Evolutionary conservation across 2,888 invertebrate genomes (phyloP).

Genomic region (Thereva nobilitata): DNA sequence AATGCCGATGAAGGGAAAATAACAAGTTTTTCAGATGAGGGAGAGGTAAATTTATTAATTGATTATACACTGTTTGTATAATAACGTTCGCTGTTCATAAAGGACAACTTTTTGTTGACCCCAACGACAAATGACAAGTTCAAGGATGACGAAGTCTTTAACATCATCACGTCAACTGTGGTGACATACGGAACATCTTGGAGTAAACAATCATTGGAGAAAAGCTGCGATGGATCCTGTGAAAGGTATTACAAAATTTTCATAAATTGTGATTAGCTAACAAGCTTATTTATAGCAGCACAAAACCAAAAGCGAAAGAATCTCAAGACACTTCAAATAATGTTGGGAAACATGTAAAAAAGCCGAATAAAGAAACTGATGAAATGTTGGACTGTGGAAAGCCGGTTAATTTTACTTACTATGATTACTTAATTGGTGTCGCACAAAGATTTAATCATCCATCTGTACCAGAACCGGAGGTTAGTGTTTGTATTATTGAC

Average conservation of each 20-base stretch:
- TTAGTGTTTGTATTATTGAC: constrained; percentile 45
- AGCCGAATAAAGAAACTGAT: constrained; percentile 53
- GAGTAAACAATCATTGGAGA: constrained; percentile 64
- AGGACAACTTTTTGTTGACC: constrained; percentile 43
- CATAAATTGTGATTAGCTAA: background rate
- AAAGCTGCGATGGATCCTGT: constrained; percentile 42
- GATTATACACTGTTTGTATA: constrained; percentile 47
- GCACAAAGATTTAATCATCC: constrained; percentile 82
- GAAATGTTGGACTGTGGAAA: constrained; percentile 80
- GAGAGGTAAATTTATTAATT: constrained; percentile 41
- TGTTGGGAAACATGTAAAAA: constrained; percentile 35
- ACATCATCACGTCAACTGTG: constrained; percentile 75
- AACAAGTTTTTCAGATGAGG: constrained; percentile 54
- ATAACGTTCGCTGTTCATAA: constrained; percentile 10
- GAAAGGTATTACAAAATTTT: constrained; percentile 39
- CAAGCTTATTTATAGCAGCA: constrained; percentile 7
- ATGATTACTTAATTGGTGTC: constrained; percentile 85
- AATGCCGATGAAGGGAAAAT: constrained; percentile 77
- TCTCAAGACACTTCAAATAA: background rate
- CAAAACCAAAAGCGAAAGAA: constrained; percentile 8
- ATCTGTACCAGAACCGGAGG: constrained; percentile 81
- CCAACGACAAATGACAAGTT: constrained; percentile 43
- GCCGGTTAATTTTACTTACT: constrained; percentile 85
- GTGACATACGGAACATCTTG: constrained; percentile 66
- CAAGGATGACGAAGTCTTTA: constrained; percentile 69